These are phyloP conservation scores for Artibeus lituratus DNA, from an alignment of 2,797 vertebrate genomes.

Conservation along the genomic window DNA sequence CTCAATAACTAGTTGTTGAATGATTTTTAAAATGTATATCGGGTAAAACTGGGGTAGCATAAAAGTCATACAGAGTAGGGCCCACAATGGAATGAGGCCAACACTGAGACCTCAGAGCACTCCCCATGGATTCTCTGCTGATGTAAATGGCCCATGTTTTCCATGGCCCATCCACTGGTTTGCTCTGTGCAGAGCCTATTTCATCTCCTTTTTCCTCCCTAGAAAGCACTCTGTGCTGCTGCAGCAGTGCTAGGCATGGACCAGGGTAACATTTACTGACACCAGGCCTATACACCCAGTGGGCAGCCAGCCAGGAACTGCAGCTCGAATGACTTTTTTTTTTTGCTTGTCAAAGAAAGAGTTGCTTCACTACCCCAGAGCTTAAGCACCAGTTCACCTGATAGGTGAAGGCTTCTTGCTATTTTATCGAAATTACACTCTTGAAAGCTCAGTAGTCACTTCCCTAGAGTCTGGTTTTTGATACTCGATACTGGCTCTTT, in stretches of 20 bases:
- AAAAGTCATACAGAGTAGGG: neutral
- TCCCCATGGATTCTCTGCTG: neutral
- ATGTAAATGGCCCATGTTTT: neutral
- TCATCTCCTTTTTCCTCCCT: neutral
- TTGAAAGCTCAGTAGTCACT: conserved; percentile 33
- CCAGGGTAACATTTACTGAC: neutral
- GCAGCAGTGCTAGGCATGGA: neutral
- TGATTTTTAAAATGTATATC: neutral
- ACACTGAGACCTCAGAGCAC: neutral
- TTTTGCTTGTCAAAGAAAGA: conserved; percentile 55
- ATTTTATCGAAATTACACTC: conserved; percentile 56
- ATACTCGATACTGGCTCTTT: conserved; percentile 54
- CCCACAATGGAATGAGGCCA: neutral
- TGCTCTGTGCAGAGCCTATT: neutral
- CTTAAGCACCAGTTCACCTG: conserved; percentile 61
- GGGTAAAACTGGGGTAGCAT: neutral
- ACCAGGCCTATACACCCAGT: conserved; percentile 19
- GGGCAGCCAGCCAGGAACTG: conserved; percentile 60
- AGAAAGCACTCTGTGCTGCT: neutral
- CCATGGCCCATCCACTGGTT: neutral
- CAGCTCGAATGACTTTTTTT: conserved; percentile 60
- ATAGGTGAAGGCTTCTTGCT: conserved; percentile 57
- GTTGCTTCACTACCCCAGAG: conserved; percentile 19
- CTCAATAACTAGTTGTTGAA: neutral
- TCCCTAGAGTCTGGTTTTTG: conserved; percentile 54